These are phyloP conservation scores for Oenanthe melanoleuca DNA, from an alignment of 2,113 vertebrate species.

Conservation along the genomic window DNA sequence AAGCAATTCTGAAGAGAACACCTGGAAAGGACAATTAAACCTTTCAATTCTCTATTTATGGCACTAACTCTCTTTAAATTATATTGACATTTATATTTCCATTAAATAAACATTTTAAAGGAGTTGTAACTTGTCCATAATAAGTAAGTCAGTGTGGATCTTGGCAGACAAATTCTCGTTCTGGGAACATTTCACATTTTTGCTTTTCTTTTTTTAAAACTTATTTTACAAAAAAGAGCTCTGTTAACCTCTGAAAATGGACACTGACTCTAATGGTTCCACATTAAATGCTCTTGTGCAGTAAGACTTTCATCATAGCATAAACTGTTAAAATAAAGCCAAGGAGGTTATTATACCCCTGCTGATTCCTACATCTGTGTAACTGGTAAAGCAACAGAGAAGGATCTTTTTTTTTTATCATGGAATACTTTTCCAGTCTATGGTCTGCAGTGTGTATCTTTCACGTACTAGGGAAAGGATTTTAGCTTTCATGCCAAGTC, in stretches of 20 bases:
- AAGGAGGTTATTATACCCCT: background rate
- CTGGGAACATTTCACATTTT: slow-evolving; percentile 12
- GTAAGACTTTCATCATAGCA: background rate
- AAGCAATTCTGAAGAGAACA: slow-evolving; percentile 37
- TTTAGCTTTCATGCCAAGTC: slow-evolving; percentile 1
- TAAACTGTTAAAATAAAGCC: background rate
- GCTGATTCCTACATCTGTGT: background rate
- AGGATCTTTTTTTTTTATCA: background rate
- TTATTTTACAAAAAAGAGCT: background rate
- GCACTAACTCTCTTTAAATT: slow-evolving; percentile 1
- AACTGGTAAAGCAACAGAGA: background rate
- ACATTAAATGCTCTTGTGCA: background rate
- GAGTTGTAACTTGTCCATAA: slow-evolving; percentile 59
- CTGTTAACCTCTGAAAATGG: background rate
- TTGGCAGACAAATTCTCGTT: slow-evolving; percentile 42
- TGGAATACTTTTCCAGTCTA: background rate
- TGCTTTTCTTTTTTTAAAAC: background rate
- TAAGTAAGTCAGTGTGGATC: slow-evolving; percentile 49
- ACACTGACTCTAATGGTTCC: background rate
- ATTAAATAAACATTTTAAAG: slow-evolving; percentile 67
- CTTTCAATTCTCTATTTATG: background rate
- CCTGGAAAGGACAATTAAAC: slow-evolving; percentile 42
- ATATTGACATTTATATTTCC: slow-evolving; percentile 50
- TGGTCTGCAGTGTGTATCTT: background rate
- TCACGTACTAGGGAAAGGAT: background rate